Percentiles rank a stretch among this genome's conserved stretches.
Evolutionary conservation across 2,113 vertebrate species (phyloP).

Genomic region (Aptenodytes forsteri): DNA sequence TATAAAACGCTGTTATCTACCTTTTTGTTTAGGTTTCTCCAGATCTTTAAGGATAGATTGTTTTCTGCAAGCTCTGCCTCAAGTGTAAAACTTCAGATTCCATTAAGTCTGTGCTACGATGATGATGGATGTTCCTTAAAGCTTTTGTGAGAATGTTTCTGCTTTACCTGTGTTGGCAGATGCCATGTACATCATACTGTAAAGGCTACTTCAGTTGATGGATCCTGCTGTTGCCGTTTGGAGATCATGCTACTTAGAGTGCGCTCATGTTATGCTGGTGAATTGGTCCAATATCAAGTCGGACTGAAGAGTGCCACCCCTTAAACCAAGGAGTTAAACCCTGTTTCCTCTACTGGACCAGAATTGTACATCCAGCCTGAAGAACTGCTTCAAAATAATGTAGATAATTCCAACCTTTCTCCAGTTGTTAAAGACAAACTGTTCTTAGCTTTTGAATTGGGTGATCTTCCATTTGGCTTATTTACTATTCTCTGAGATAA

Average conservation of each 20-base stretch:
- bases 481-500: not conserved
- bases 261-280: not conserved
- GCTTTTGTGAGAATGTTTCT: not conserved
- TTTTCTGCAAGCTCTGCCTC: constrained; percentile 36
- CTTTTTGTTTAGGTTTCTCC: constrained; percentile 8
- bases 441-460: not conserved
- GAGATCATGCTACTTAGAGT: not conserved
- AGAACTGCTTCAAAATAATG: constrained; percentile 4
- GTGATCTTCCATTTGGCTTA: not conserved
- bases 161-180: not conserved
- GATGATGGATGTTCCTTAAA: not conserved
- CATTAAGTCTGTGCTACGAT: not conserved
- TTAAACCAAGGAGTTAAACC: not conserved
- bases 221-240: not conserved
- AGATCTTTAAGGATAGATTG: constrained; percentile 4
- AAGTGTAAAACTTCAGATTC: not conserved
- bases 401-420: not conserved
- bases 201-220: not conserved
- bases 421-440: not conserved
- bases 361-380: not conserved
- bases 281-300: not conserved
- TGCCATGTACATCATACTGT: not conserved
- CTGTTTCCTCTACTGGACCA: not conserved
- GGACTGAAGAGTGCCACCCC: not conserved
- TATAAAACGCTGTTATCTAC: not conserved